Evolutionary conservation across 2,113 vertebrate species (phyloP), one percentile per base, ranked within the genome.

Genomic region (Rhizomys pruinosus): DNA sequence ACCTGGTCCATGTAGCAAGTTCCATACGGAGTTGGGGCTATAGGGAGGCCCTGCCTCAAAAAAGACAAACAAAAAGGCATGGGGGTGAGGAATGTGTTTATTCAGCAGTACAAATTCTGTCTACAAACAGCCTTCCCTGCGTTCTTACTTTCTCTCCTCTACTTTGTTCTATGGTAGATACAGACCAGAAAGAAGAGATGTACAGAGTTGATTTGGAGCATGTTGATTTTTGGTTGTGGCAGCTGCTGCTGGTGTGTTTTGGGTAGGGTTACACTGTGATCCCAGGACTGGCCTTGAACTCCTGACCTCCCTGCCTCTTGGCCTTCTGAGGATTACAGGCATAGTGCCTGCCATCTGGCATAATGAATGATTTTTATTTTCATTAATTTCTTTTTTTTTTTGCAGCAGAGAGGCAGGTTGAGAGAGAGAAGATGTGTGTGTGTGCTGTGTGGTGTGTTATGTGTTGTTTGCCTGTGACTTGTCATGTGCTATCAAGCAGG

Each of bases 301-400:
- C 29, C 20, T 42, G n/a, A 22, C 37, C 29, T 74, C 11, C 55
- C 61, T n/a, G 29, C 55, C n/a, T n/a, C 57, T 87, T 39, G n/a
- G 27, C 55, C n/a, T 59, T 42, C 64, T 61, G 57, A 47, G 6
- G 39, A 34, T 76, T 76, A 47, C 12, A 63, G 5, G 17, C 55
- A 12, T 42, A 25, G n/a, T 39, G 5, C n/a, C n/a, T 52, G 34
- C 84, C 52, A 59, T 29, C 42, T 68, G n/a, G n/a, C 2, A 0
- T 57, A 19, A 76, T 88, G 39, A 86, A 76, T 91, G 34, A 86
- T 19, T 74, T 88, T 84, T 85, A 57, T 92, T 95, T 94, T 32
- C 87, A 22, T 74, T 11, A n/a, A n/a, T n/a, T n/a, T n/a, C n/a
- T n/a, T n/a, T n/a, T n/a, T n/a, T n/a, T n/a, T n/a, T n/a, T n/a